phyloP scores from a whole-genome alignment of 2,888 invertebrate genomes.

The Cremastobaeus sp. region DNA sequence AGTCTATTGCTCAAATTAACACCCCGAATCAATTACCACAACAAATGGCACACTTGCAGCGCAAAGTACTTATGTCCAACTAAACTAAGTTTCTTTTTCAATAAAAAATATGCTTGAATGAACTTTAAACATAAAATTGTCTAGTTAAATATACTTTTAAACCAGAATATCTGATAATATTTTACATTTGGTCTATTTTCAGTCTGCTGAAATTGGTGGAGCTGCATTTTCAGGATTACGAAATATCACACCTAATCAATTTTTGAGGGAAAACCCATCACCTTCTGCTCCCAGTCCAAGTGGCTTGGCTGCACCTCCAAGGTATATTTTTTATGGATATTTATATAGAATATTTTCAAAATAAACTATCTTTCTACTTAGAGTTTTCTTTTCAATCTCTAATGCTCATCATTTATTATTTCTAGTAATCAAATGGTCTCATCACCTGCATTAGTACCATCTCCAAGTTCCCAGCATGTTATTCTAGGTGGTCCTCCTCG shows the following conservation, averaged over 20 bases:
- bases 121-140: slow-evolving; percentile 11
- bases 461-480: slow-evolving; percentile 83
- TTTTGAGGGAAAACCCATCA: slow-evolving; percentile 88
- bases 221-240: slow-evolving; percentile 80
- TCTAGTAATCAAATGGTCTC: slow-evolving; percentile 83
- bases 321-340: slow-evolving; percentile 64
- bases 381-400: too few species aligned
- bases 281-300: slow-evolving; percentile 87
- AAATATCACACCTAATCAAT: slow-evolving; percentile 86
- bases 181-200: too few species aligned
- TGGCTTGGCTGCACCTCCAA: slow-evolving; percentile 80
- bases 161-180: too few species aligned
- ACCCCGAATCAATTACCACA: slow-evolving; percentile 73
- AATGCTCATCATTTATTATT: not conserved
- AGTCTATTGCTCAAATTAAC: slow-evolving; percentile 76
- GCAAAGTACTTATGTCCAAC: slow-evolving; percentile 74
- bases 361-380: too few species aligned
- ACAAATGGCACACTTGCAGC: slow-evolving; percentile 79
- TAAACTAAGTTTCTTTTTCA: too few species aligned
- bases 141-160: too few species aligned
- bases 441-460: slow-evolving; percentile 84
- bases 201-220: slow-evolving; percentile 79
- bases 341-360: not conserved
- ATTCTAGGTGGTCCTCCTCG: slow-evolving; percentile 82
- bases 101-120: not conserved